These are phyloP conservation scores for Bradypus variegatus DNA, from an alignment of 2,797 vertebrate genomes.

Conservation along the genomic window DNA sequence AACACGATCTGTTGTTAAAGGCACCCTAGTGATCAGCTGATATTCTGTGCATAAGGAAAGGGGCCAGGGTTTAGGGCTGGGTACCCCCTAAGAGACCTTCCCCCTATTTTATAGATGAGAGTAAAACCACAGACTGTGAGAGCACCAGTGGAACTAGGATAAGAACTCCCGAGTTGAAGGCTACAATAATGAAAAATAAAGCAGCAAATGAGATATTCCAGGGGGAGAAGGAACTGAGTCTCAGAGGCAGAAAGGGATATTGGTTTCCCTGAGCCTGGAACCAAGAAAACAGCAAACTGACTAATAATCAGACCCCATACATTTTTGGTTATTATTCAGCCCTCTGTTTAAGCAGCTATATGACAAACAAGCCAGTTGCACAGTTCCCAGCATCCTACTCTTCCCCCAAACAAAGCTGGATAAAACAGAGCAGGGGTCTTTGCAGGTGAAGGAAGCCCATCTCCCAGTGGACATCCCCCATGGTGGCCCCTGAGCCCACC, in stretches of 20 bases:
- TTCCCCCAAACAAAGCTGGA: background rate
- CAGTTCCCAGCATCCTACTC: background rate
- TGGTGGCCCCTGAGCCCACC: too few species aligned
- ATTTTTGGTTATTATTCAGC: background rate
- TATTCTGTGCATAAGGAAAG: background rate
- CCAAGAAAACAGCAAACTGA: background rate
- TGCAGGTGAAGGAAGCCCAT: background rate
- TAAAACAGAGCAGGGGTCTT: background rate
- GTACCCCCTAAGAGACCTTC: background rate
- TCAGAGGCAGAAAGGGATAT: background rate
- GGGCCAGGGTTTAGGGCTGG: background rate
- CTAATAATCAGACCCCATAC: background rate
- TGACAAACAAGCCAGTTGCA: background rate
- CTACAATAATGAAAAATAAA: background rate
- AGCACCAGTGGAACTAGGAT: background rate
- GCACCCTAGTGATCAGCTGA: background rate
- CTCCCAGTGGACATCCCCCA: background rate
- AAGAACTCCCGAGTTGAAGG: background rate
- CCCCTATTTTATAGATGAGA: background rate
- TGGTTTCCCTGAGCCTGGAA: background rate
- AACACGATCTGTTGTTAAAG: background rate
- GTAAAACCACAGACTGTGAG: background rate
- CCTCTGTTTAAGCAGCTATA: background rate
- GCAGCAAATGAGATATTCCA: background rate
- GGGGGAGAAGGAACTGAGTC: background rate